Evolutionary conservation across 2,113 vertebrate genomes (phyloP), one percentile per base, ranked within the genome.

Genomic region (Camelus dromedarius): DNA sequence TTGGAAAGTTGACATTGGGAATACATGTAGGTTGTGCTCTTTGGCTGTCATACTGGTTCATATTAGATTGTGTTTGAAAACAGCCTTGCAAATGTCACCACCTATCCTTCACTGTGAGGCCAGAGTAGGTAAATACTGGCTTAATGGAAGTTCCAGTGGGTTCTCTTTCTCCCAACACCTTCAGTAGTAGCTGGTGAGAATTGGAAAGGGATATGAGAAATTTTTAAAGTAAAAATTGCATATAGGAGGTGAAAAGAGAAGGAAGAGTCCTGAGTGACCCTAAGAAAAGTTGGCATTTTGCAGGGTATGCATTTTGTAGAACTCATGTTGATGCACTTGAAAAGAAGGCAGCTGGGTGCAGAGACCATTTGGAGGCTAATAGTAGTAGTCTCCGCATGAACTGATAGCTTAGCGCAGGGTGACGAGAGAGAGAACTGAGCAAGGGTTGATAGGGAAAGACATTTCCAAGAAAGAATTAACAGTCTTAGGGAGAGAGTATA

Each of bases 11-110:
- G 56, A 79, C 62, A 10, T 77, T 48, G 95, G 50, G 77, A 67
- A 60, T 85, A 26, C 38, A 52, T 73, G 50, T 62, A 11, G 56
- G 56, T 24, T 62, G 72, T 79, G 66, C 42, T 94, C 91, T 76
- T 62, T 64, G 77, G 80, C 94, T 92, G 2, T 67, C 82, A 20
- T 12, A 20, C 72, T 46, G 67, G 77, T 73, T 97, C 81, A 12
- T 87, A 19, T 79, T 88, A 72, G 54, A 77, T 96, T 89, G 20
- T 66, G 28, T 93, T 93, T 62, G 60, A 69, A 97, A 96, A 89
- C 38, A 89, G 5, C 72, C 72, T 91, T 96, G 84, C 56, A 89
- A 32, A 54, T 85, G 72, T 92, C 80, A 87, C 83, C 88, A n/a
- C 66, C 90, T 95, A 86, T 72, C 83, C 92, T 96, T 92, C 19